Evolutionary conservation across 2,888 invertebrate genomes (phyloP), one percentile per base, ranked within the genome.

Genomic region (Linnaemya vulpina): DNA sequence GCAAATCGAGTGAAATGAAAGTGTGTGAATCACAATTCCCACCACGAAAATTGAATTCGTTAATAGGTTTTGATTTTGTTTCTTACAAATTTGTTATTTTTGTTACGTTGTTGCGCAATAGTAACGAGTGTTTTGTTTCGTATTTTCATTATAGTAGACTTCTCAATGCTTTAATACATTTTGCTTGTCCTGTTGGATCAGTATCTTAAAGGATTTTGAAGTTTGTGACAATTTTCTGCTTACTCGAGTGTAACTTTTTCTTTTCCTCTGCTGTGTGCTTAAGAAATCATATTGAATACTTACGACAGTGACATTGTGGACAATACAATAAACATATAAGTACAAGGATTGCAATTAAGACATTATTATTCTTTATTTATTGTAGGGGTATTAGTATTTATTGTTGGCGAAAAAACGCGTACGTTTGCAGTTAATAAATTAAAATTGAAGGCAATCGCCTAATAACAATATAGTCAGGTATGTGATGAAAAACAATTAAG

Each of bases 151-250:
- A 60, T 9, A 60, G 67, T 77, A 35, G 58, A 11, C n/a, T 17
- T n/a, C 22, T 35, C 13, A 67, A 46, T 11, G 5, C 22, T 53
- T 53, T 70, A 15, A 2, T n/a, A 22, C 11, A 5, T 15, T 11
- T 22, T n/a, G 43, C 25, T 55, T 35, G 35, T 17, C 2, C 15
- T 65, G 9, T 17, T 49, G 30, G 25, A 35, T 58, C 30, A 10
- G n/a, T 17, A 35, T 10, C 17, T 58, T 3, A 2, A 58, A 58
- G n/a, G 17, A 58, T 58, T 58, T 35, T 58, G 30, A 58, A 35
- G 35, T 17, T 35, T 68, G 60, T 46, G 60, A 74, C 60, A 74
- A 74, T 75, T 75, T 68, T 74, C 74, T 62, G 68, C 74, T 81
- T 75, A 60, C 60, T 53, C 43, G 53, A 68, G 35, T 81, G 58